Conservation (phyloP, 2,888 invertebrate genomes). For the Labia minor region DNA sequence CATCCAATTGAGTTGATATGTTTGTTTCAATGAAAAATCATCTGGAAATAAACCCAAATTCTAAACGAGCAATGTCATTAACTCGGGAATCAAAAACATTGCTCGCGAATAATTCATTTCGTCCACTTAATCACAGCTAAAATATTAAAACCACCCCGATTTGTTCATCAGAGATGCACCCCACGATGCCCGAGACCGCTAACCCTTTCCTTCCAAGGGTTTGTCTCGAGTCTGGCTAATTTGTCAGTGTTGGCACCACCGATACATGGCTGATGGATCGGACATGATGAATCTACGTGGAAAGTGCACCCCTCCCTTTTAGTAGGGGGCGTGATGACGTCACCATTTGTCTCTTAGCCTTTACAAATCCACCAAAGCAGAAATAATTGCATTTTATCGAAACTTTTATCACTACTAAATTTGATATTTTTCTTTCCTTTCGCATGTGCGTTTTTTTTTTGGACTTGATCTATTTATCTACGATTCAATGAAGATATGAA, state of each 20-base stretch:
- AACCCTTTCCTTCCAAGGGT: slow-evolving; percentile 4
- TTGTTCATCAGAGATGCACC: slow-evolving; percentile 2
- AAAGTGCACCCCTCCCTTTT: neutral
- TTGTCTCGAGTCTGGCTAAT: neutral
- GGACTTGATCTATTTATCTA: neutral
- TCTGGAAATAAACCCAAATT: neutral
- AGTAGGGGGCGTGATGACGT: neutral
- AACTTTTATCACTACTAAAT: neutral
- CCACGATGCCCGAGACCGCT: neutral
- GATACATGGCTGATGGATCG: neutral
- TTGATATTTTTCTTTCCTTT: neutral
- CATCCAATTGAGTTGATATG: neutral
- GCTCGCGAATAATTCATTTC: neutral
- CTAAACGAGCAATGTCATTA: slow-evolving; percentile 13
- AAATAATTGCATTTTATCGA: neutral
- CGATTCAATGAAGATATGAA: neutral
- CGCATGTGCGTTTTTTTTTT: neutral
- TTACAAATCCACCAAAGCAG: neutral
- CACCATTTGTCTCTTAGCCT: neutral
- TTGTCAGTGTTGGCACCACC: slow-evolving; percentile 7
- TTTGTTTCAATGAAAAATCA: slow-evolving; percentile 4
- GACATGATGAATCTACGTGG: neutral
- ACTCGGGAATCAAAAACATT: neutral
- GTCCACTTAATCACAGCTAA: neutral
- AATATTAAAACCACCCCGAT: neutral